Evolutionary conservation across 2,888 invertebrate genomes (phyloP).

Genomic region (Acanthosepion lycidas): DNA sequence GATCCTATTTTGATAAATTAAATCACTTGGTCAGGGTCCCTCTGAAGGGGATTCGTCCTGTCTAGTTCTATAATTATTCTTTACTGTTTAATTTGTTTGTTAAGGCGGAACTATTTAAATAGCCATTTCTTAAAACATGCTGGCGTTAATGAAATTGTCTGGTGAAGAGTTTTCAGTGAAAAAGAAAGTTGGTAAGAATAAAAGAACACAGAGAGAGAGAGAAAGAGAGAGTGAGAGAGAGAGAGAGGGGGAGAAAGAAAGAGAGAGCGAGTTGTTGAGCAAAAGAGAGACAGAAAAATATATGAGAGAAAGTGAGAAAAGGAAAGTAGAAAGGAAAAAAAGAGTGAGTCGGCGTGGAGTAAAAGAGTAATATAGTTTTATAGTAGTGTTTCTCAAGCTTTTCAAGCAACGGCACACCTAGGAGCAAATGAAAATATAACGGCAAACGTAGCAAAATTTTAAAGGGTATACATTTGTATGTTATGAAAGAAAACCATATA

Average conservation of each 20-base stretch:
- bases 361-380: too few species aligned
- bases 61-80: not conserved
- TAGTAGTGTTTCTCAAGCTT: too few species aligned
- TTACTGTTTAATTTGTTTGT: not conserved
- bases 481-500: too few species aligned
- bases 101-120: not conserved
- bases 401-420: too few species aligned
- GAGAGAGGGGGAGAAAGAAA: too few species aligned
- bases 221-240: not conserved
- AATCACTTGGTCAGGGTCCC: not conserved
- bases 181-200: not conserved
- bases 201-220: not conserved
- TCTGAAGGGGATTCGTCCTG: not conserved
- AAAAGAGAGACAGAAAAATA: not conserved
- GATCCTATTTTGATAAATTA: conserved; percentile 6
- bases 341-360: not conserved
- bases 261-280: not conserved
- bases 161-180: not conserved
- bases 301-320: not conserved
- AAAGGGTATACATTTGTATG: too few species aligned
- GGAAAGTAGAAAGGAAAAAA: not conserved
- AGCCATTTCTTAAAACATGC: not conserved
- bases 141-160: not conserved
- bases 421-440: too few species aligned
- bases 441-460: too few species aligned